These are phyloP conservation scores for Pantelozetes paolii DNA, from an alignment of 2,888 invertebrate species.

Conservation along the genomic window DNA sequence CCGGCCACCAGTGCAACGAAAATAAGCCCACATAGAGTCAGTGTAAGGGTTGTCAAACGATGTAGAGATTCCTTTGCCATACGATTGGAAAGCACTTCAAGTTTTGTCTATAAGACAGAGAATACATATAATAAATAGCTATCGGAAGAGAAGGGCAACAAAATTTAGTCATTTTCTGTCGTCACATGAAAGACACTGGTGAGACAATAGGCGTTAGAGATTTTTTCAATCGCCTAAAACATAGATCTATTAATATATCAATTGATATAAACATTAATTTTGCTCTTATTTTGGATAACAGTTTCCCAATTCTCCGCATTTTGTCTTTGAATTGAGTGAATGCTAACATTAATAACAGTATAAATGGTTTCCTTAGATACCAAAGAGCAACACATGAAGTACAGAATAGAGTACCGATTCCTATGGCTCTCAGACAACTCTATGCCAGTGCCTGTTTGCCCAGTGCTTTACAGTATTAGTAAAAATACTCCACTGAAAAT, in stretches of 20 bases:
- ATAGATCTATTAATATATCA: not conserved
- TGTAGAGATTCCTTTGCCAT: not conserved
- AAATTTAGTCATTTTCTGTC: too few relatives aligned
- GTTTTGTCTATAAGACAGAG: not conserved
- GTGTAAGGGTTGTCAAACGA: constrained; percentile 56
- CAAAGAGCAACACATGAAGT: constrained; percentile 27
- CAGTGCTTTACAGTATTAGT: too few relatives aligned
- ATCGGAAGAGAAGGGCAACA: not conserved
- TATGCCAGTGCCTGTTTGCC: too few relatives aligned
- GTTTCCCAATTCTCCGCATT: not conserved
- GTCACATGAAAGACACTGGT: too few relatives aligned
- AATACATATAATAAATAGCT: not conserved
- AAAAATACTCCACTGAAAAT: not conserved
- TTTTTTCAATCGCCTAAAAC: not conserved
- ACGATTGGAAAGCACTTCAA: not conserved
- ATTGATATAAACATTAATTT: not conserved
- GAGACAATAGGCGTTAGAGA: not conserved
- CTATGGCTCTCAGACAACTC: too few relatives aligned
- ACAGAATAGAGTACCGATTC: too few relatives aligned
- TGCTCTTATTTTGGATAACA: not conserved
- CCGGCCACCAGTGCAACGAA: constrained; percentile 62
- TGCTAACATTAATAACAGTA: constrained; percentile 16
- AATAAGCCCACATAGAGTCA: constrained; percentile 63
- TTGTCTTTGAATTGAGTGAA: constrained; percentile 20
- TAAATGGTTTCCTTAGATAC: constrained; percentile 27